Conservation (phyloP, 1,140 invertebrate genomes). For the Drosophila ficusphila region DNA sequence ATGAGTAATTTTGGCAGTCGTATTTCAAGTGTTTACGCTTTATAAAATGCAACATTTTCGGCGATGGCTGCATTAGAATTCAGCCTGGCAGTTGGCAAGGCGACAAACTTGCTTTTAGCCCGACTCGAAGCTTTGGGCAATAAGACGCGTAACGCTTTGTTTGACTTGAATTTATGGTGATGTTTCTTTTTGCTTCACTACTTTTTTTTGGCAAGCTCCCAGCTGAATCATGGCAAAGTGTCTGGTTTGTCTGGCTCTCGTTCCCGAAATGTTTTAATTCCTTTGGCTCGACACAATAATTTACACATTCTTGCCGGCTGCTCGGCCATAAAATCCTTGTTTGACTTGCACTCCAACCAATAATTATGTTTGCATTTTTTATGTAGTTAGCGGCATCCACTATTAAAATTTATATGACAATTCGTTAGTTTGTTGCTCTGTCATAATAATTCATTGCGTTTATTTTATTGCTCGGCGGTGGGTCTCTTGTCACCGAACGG, state of each 20-base stretch:
- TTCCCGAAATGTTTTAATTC: slow-evolving; percentile 73
- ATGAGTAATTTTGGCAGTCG: slow-evolving; percentile 16
- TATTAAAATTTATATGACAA: slow-evolving; percentile 69
- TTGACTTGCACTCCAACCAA: slow-evolving; percentile 52
- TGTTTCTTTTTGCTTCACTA: slow-evolving; percentile 55
- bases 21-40: slow-evolving; percentile 69
- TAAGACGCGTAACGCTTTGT: slow-evolving; percentile 73
- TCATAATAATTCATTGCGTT: slow-evolving; percentile 42
- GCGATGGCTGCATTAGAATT: slow-evolving; percentile 60
- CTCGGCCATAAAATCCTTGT: slow-evolving; percentile 51
- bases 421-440: slow-evolving; percentile 49
- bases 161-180: slow-evolving; percentile 81
- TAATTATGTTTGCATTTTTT: slow-evolving; percentile 63
- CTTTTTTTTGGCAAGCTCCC: slow-evolving; percentile 35
- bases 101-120: slow-evolving; percentile 76
- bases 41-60: slow-evolving; percentile 75
- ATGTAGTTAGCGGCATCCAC: slow-evolving; percentile 41
- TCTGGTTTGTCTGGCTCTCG: slow-evolving; percentile 48
- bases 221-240: slow-evolving; percentile 55
- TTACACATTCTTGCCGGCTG: slow-evolving; percentile 46
- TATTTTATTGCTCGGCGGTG: slow-evolving; percentile 42
- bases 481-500: not conserved
- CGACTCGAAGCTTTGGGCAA: slow-evolving; percentile 32
- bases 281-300: slow-evolving; percentile 56
- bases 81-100: slow-evolving; percentile 64